Conservation (phyloP, 2,113 vertebrate species). For the Balaenoptera acutorostrata region DNA sequence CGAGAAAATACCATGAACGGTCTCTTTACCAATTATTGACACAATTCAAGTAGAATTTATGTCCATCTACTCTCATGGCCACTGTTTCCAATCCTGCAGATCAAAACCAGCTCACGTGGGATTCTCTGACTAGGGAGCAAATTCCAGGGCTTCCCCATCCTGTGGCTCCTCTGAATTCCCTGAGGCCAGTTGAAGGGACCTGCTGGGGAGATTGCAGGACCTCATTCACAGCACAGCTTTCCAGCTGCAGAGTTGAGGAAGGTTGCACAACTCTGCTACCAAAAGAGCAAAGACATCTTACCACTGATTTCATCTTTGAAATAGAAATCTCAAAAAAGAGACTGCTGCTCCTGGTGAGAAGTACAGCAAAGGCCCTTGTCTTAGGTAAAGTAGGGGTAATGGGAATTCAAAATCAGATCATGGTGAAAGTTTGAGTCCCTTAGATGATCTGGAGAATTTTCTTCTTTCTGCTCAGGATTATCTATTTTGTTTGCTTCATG, state of each 20-base stretch:
- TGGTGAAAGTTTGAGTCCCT: background rate
- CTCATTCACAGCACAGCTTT: background rate
- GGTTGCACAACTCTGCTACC: background rate
- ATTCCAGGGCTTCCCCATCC: background rate
- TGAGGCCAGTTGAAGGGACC: background rate
- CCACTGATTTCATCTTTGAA: background rate
- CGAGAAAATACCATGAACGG: background rate
- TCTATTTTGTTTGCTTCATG: background rate
- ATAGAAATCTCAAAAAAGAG: background rate
- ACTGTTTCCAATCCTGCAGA: background rate
- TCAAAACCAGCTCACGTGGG: background rate
- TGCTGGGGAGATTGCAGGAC: background rate
- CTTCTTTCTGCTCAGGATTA: background rate
- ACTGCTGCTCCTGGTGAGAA: background rate
- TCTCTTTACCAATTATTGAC: background rate
- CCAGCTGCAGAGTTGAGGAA: background rate
- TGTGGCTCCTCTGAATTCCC: background rate
- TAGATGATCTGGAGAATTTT: background rate
- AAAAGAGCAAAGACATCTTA: background rate
- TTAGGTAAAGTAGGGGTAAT: background rate
- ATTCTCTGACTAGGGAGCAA: background rate
- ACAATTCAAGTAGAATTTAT: background rate
- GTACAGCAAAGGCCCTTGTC: background rate
- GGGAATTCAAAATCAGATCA: background rate
- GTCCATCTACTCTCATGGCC: background rate